Evolutionary conservation across 2,113 vertebrate species (phyloP).

Genomic region (Equus przewalskii): DNA sequence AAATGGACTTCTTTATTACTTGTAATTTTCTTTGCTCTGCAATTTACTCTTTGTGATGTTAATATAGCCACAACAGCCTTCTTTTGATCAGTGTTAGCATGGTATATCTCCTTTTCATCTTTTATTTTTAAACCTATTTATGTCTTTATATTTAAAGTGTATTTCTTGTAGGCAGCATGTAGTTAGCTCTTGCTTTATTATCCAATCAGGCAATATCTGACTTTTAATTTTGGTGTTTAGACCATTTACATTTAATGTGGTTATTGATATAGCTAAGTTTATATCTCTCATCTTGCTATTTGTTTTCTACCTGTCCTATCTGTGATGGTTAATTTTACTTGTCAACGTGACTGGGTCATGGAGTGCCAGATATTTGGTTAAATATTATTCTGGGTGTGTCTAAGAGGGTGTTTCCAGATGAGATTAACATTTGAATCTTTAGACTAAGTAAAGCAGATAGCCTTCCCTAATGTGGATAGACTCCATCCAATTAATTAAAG

Average conservation of each 20-base stretch:
- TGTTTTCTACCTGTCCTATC: background rate
- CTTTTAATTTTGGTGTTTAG: background rate
- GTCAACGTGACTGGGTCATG: background rate
- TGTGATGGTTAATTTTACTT: background rate
- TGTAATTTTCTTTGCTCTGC: background rate
- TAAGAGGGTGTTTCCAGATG: no score
- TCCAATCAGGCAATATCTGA: background rate
- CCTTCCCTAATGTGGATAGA: no score
- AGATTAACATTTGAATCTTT: no score
- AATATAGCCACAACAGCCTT: background rate
- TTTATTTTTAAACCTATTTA: background rate
- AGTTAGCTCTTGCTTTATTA: background rate
- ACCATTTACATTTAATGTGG: no score
- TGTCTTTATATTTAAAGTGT: background rate
- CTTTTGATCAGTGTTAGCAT: background rate
- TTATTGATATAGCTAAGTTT: background rate
- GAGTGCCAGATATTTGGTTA: background rate
- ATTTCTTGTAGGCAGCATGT: background rate
- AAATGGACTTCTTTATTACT: background rate
- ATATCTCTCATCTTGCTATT: background rate
- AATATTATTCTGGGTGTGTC: no score
- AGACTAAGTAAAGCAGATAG: no score
- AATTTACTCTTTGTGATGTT: background rate
- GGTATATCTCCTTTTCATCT: background rate
- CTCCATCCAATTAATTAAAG: no score